Base-by-base conservation (phyloP, 2,888 invertebrate genomes). In the Drosophila antonietae region DNA sequence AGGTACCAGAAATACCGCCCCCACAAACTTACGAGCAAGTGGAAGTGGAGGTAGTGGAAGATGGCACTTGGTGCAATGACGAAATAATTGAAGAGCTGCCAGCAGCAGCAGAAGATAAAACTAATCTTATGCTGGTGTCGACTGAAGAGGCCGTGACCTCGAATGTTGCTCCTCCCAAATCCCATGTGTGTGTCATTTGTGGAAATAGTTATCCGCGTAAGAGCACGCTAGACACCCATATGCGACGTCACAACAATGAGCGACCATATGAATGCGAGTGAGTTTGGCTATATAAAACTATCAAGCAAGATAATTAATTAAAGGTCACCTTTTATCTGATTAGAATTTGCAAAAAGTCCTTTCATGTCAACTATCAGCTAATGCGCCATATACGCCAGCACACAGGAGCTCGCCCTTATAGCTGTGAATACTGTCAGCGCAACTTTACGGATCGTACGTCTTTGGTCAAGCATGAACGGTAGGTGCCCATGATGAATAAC, bases 361-460 rank as follows among this genome's bases (percentile, higher is more conserved):
- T 93, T 58, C 91, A 92, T 47, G 89, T 93, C 0, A 92, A 92
- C 67, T 93, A 92, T 75, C 92, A 93, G 70, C 66, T 93, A 37
- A 91, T 90, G 18, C 91, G 93, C 0, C 93, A 93, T 59, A 93
- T 93, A 77, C 89, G 92, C 12, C 90, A 91, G 37, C 93, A 93
- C 63, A 93, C 92, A 0, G 92, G 93, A 0, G 89, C 88, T 10
- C 91, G 92, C 23, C 93, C 93, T 0, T 93, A 92, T 56, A 85
- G 68, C 33, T 93, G 93, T 41, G 82, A 87, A 60, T 92, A 91
- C 64, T 93, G 93, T 61, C 88, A 91, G 31, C 81, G 93, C 2
- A 86, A 80, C 31, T 93, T 93, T 61, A 83, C 92, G 3, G 93
- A 93, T 81, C 91, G 92, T 15, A 92, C 93, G 3, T 91, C 93